Base-by-base conservation (phyloP, 2,113 vertebrate genomes). In the Pontoporia blainvillei region DNA sequence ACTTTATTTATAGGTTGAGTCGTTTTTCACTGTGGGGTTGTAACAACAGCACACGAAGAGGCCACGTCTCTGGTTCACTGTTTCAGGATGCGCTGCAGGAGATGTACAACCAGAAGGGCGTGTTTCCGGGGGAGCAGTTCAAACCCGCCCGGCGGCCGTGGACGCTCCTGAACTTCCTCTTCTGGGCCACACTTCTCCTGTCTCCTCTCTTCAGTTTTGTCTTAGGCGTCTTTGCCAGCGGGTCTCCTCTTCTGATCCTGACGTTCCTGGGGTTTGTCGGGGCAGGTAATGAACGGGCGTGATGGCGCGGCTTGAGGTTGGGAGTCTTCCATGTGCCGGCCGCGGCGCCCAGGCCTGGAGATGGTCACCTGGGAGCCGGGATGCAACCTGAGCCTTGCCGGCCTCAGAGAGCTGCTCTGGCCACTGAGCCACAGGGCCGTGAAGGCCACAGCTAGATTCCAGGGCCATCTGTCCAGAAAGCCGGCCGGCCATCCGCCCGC, bases 81-180 rank as follows among this genome's bases (percentile, higher is more conserved):
- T n/a, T 91, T 3, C 97, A 99, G 99, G 99, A 99, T 83, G 99
- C 99, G n/a, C 98, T 99, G 96, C 99, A 99, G 98, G 99, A 99
- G 97, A 97, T 82, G 72, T 99, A 99, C 92, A 98, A 98, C 91
- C 99, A 99, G 97, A 99, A 99, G 96, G 99, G 99, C 18, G 15
- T 98, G 86, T 99, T 99, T 90, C 99, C 99, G 0, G 99, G 99
- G 27, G 97, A 99, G 85, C 98, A 98, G 93, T 98, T 99, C 96
- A 98, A 98, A 89, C 99, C 99, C 13, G 97, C 89, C 21, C 99
- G 99, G 15, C 98, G 99, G 95, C 99, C 97, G 0, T 99, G 99
- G 99, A 99, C 99, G 1, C 99, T 99, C 93, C 98, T 99, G 41
- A 99, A 99, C 98, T 99, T 99, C 97, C 97, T 99, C 83, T 99